phyloP scores from a whole-genome alignment of 2,797 vertebrate genomes.

The Leptodactylus fallax region DNA sequence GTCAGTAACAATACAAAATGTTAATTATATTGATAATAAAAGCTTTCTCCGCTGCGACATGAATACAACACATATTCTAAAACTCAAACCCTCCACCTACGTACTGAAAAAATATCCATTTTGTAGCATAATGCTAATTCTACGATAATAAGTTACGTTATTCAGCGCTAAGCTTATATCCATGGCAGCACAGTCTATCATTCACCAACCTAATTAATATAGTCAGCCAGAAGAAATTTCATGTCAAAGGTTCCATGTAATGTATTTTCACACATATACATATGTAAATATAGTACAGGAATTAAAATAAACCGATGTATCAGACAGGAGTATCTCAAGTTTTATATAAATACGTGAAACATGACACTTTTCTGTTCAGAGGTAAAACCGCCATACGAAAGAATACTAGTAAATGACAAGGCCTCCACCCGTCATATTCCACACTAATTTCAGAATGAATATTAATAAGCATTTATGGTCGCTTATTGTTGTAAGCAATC shows the following conservation, averaged over 20 bases:
- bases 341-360: not conserved
- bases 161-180: not conserved
- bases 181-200: not conserved
- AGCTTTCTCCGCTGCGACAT: not conserved
- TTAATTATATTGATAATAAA: slow-evolving; percentile 16
- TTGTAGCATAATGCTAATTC: not conserved
- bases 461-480: slow-evolving; percentile 61
- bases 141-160: not conserved
- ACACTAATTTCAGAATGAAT: slow-evolving; percentile 48
- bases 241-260: not conserved
- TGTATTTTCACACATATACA: not conserved
- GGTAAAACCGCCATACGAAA: too few relatives aligned
- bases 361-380: too few relatives aligned
- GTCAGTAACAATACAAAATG: not conserved
- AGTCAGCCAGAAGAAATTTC: not conserved
- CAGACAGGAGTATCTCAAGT: not conserved
- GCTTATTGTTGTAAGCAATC: slow-evolving; percentile 61
- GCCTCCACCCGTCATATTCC: not conserved
- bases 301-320: not conserved
- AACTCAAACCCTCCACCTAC: not conserved
- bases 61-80: not conserved
- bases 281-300: not conserved
- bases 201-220: not conserved
- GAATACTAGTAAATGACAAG: not conserved
- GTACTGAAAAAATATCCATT: not conserved